Evolutionary conservation across 2,888 invertebrate species (phyloP).

Genomic region (Hypercompe scribonia): DNA sequence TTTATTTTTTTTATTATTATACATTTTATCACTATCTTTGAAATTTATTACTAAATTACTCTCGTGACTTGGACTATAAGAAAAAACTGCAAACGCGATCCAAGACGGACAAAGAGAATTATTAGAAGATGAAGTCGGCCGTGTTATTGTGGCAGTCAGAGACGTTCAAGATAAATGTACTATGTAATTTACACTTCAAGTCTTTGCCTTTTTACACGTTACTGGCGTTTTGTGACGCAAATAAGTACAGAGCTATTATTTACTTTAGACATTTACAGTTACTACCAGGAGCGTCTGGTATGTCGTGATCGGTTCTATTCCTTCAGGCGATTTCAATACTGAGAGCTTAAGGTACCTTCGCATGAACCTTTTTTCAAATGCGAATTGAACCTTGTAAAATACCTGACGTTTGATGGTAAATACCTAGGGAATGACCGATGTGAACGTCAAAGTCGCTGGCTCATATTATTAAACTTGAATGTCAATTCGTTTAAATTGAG

Average conservation of each 20-base stretch:
- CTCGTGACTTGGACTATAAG: conserved; percentile 56
- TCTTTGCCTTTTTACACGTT: conserved; percentile 61
- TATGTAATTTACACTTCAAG: conserved; percentile 81
- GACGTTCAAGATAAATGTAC: conserved; percentile 78
- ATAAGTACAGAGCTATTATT: conserved; percentile 51
- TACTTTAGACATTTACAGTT: conserved; percentile 22
- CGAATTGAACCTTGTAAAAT: too few relatives aligned
- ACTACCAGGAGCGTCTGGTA: background rate
- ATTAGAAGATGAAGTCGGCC: conserved; percentile 86
- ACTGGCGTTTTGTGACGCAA: conserved; percentile 47
- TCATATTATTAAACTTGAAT: background rate
- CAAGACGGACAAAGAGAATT: conserved; percentile 84
- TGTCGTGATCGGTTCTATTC: background rate
- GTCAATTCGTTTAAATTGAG: too few relatives aligned
- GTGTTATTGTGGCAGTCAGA: conserved; percentile 80
- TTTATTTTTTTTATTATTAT: too few relatives aligned
- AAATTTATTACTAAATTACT: background rate
- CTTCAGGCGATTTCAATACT: background rate
- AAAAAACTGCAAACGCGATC: conserved; percentile 72
- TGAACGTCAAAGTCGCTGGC: background rate
- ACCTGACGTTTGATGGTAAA: too few relatives aligned
- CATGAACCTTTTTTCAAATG: too few relatives aligned
- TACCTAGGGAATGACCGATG: background rate
- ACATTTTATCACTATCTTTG: too few relatives aligned
- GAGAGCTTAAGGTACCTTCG: background rate